Evolutionary conservation across 2,797 vertebrate genomes (phyloP).

Genomic region (Chelon labrosus): DNA sequence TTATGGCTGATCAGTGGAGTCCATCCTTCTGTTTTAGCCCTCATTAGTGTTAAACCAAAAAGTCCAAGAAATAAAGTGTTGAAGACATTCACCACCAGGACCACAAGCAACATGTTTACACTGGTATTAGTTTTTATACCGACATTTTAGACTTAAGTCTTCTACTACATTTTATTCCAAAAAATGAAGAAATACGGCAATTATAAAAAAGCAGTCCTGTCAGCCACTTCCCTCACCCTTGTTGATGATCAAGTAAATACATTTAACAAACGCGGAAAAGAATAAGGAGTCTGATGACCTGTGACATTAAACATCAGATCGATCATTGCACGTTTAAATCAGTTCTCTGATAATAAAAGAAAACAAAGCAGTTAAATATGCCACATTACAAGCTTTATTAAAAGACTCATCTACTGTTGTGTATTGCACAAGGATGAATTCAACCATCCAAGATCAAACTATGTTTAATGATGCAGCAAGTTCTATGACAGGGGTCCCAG

Average conservation of each 20-base stretch:
- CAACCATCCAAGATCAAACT: conserved; percentile 66
- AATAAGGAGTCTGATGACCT: too few species aligned
- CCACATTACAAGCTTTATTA: conserved; percentile 76
- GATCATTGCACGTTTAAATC: neutral
- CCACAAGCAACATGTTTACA: too few species aligned
- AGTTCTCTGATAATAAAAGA: conserved; percentile 41
- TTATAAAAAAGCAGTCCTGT: too few species aligned
- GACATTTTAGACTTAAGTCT: too few species aligned
- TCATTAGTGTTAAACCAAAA: neutral
- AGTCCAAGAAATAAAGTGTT: neutral
- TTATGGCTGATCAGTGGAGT: too few species aligned
- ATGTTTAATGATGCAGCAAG: conserved; percentile 55
- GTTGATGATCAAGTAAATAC: too few species aligned
- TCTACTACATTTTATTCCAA: neutral
- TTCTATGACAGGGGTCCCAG: conserved; percentile 60
- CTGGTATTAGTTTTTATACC: too few species aligned
- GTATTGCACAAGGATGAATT: conserved; percentile 78
- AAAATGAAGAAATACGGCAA: too few species aligned
- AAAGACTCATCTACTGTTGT: conserved; percentile 60
- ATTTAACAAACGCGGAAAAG: too few species aligned
- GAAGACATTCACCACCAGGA: too few species aligned
- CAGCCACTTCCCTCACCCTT: too few species aligned
- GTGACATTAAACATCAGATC: neutral
- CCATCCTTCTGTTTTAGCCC: neutral
- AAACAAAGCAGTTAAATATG: conserved; percentile 53